Base-by-base conservation (phyloP, 2,888 invertebrate genomes). In the Dexiosoma caninum region DNA sequence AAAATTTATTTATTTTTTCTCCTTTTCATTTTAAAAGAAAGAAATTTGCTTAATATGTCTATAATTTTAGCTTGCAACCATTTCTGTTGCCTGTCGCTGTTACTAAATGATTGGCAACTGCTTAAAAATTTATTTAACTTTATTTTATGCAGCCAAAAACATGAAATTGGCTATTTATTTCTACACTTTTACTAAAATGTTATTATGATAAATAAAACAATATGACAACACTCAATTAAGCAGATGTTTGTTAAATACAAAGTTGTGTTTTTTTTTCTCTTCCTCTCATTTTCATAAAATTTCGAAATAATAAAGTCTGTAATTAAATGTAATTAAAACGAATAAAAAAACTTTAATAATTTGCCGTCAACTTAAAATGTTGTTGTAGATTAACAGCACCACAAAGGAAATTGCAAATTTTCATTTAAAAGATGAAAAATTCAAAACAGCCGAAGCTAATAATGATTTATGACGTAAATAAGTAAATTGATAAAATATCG, bases 381-480 rank as follows among this genome's bases (percentile, higher is more conserved):
- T 55, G 46, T 32, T 46, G 10, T 19, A 12, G 42, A 55, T 66
- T 66, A 74, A 74, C 57, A 57, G 30, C 42, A 27, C 53, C 30
- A 76, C n/a, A 81, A 64, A 77, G 76, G 72, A 81, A 81, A 81
- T 81, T 62, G 67, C 67, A 72, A 72, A 80, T 76, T 80, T 80
- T 80, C 66, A 76, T 64, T 74, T 16, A 53, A 42, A 27, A 66
- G 55, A 46, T 27, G 62, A 42, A 72, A 72, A 62, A 59, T 70
- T 59, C 44, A 62, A 51, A 42, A 53, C n/a, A n/a, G n/a, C 14
- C 42, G 16, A 44, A 53, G 27, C 44, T 27, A 37, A 53, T 62
- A 74, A 64, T 55, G 64, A 64, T 64, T 64, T 55, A 74, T 64
- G 72, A 74, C 64, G 55, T 8, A 74, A 74, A 74, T 64, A 44